Evolutionary conservation across 1,140 invertebrate genomes (phyloP).

Genomic region (Andricus grossulariae): DNA sequence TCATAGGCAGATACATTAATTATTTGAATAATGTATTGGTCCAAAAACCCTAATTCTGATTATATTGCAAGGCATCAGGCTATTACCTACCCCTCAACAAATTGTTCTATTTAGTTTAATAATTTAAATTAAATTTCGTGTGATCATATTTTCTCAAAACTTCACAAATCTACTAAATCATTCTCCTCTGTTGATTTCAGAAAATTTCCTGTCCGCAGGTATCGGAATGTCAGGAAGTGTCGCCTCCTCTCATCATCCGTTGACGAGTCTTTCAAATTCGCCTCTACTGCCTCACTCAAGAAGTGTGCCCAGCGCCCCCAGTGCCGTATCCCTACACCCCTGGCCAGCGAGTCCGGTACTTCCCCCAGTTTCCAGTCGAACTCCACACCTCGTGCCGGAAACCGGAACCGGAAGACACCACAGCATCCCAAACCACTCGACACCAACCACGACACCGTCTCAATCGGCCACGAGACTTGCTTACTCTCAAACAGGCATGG

Average conservation of each 20-base stretch:
- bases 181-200: neutral
- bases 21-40: too few species aligned
- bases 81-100: too few species aligned
- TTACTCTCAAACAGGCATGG: constrained; percentile 68
- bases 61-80: too few species aligned
- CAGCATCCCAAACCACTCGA: constrained; percentile 67
- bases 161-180: neutral
- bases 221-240: constrained; percentile 64
- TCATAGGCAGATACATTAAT: too few species aligned
- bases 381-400: constrained; percentile 84
- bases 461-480: constrained; percentile 67
- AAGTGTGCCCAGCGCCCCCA: constrained; percentile 76
- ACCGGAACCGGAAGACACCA: constrained; percentile 71
- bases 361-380: constrained; percentile 82
- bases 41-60: too few species aligned
- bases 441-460: constrained; percentile 56
- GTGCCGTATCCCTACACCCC: constrained; percentile 77
- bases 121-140: neutral
- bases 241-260: constrained; percentile 62
- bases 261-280: constrained; percentile 72
- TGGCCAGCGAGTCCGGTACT: constrained; percentile 85
- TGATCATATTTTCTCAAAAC: neutral
- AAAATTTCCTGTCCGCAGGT: constrained; percentile 50
- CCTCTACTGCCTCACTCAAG: constrained; percentile 78
- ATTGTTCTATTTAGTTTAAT: too few species aligned